phyloP scores from a whole-genome alignment of 2,113 vertebrate species.

The Prochilodus magdalenae region DNA sequence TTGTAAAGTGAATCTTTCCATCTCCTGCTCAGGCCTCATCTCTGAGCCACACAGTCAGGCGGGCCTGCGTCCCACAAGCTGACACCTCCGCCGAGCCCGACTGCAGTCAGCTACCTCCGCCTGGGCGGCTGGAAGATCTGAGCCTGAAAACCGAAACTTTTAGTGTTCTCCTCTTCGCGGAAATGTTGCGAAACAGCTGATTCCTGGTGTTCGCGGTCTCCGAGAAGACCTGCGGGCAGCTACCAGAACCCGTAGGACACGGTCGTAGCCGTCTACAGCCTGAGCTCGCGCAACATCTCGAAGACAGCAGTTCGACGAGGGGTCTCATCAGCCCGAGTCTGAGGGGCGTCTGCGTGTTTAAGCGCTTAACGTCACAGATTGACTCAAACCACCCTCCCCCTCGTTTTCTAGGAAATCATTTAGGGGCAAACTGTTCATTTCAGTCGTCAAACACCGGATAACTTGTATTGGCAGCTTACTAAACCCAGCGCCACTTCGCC shows the following conservation, averaged over 20 bases:
- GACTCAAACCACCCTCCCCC: neutral
- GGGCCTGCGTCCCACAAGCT: no score
- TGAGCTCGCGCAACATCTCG: neutral
- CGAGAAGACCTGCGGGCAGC: neutral
- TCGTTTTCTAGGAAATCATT: neutral
- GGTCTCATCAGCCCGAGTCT: neutral
- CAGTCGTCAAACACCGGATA: no score
- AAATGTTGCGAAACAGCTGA: constrained; percentile 2
- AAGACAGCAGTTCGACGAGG: neutral
- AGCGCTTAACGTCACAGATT: neutral
- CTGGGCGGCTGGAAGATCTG: neutral
- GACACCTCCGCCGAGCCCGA: no score
- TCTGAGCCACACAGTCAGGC: no score
- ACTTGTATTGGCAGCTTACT: neutral
- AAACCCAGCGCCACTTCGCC: no score
- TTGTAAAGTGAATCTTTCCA: no score
- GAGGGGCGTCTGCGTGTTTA: neutral
- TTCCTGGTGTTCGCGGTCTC: neutral
- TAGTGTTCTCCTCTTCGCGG: neutral
- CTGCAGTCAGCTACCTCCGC: neutral
- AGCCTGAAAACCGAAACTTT: neutral
- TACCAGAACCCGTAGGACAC: neutral
- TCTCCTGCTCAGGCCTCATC: no score
- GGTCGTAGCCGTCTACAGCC: neutral
- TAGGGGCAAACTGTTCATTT: neutral